Base-by-base conservation (phyloP, 2,888 invertebrate genomes). In the Escarpia spicata region DNA sequence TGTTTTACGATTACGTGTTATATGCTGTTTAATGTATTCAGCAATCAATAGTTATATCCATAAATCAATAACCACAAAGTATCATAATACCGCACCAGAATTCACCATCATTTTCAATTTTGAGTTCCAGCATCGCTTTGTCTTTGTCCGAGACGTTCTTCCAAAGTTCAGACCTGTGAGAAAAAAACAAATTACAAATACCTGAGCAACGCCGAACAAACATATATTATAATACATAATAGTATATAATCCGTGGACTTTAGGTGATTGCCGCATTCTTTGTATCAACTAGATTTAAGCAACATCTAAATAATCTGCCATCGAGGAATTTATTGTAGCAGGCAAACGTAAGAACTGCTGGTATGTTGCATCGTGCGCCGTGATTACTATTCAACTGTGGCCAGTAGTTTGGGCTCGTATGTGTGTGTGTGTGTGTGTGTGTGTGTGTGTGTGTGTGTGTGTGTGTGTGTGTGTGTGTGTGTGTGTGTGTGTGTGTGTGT, bases 81-180 rank as follows among this genome's bases (percentile, higher is more conserved):
- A 75, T 15, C 75, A 26, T 26, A n/a, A n/a, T 75, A 75, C 19
- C 91, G 43, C 26, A 91, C 91, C 91, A 91, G 52, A 91, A 91
- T 52, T 91, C 91, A 37, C 91, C 91, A n/a, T 91, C 91, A 45
- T 91, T 52, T 91, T 91, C 45, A 37, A 52, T 45, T 31, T 37
- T 52, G 12, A 91, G 91, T 37, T 45, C 91, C 43, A 91, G 3
- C 45, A 15, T 91, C 45, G 43, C 10, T 91, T 45, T 45, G 44
- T 44, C 91, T 37, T 44, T 52, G 15, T 43, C 44, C 12, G 91
- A 52, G 43, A 91, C 45, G 12, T 45, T 26, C 31, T 52, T 26
- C 91, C 91, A 91, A 45, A 45, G 44, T n/a, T 44, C 26, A n/a
- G 91, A 44, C 31, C 91, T 91, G 45, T 43, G 43, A 91, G 37